Conservation (phyloP, 2,888 invertebrate genomes). For the Hypsopygia costalis region DNA sequence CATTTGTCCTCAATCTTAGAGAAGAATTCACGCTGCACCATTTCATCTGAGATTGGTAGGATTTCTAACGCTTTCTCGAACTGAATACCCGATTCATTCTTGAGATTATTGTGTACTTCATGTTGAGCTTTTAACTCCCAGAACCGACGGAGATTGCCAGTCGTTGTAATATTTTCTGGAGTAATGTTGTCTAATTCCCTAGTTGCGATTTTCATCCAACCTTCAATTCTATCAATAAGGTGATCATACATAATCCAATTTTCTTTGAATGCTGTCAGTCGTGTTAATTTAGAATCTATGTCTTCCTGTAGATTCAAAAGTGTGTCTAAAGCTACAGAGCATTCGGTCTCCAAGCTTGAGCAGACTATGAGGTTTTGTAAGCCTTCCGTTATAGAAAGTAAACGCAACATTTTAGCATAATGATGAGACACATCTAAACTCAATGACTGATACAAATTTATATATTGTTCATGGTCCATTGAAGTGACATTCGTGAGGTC, state of each 20-base stretch:
- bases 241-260: slow-evolving; percentile 88
- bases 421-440: slow-evolving; percentile 90
- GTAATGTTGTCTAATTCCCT: slow-evolving; percentile 84
- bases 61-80: slow-evolving; percentile 89
- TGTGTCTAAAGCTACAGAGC: slow-evolving; percentile 86
- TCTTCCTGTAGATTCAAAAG: slow-evolving; percentile 87
- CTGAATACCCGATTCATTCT: slow-evolving; percentile 85
- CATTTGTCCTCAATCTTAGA: slow-evolving; percentile 89
- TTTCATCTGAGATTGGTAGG: slow-evolving; percentile 91
- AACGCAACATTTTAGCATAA: slow-evolving; percentile 87
- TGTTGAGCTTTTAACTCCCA: slow-evolving; percentile 95
- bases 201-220: slow-evolving; percentile 88
- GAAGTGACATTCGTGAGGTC: slow-evolving; percentile 90
- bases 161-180: slow-evolving; percentile 82
- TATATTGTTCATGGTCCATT: slow-evolving; percentile 91
- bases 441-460: slow-evolving; percentile 89
- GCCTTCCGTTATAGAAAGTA: slow-evolving; percentile 86
- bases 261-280: slow-evolving; percentile 87
- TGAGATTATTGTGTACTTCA: slow-evolving; percentile 89
- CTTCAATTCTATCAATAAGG: slow-evolving; percentile 86
- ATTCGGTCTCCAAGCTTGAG: slow-evolving; percentile 86
- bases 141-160: slow-evolving; percentile 89
- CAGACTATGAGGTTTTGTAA: slow-evolving; percentile 88
- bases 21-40: slow-evolving; percentile 89
- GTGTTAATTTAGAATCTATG: slow-evolving; percentile 85